These are phyloP conservation scores for Ochotona curzoniae DNA, from an alignment of 2,113 vertebrate species.

Conservation along the genomic window DNA sequence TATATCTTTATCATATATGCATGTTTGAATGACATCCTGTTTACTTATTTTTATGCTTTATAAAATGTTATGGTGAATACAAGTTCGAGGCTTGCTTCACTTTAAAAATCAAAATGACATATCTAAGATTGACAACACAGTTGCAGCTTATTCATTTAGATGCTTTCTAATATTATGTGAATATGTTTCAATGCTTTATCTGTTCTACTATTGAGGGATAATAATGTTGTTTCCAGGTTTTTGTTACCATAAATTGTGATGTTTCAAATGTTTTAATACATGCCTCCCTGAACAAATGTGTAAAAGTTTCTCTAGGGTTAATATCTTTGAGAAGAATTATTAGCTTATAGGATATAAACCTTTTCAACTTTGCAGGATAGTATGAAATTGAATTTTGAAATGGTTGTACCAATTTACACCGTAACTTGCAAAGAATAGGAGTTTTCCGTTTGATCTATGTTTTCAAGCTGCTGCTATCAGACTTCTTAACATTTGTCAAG, in stretches of 20 bases:
- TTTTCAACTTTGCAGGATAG: not conserved
- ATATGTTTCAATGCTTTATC: not conserved
- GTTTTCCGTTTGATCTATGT: not conserved
- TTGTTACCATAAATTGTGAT: not conserved
- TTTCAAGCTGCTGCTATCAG: not conserved
- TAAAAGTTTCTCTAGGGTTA: not conserved
- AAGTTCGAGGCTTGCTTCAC: not conserved
- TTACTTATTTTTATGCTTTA: not conserved
- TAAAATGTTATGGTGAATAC: not conserved
- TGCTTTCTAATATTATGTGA: not conserved
- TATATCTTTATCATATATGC: not conserved
- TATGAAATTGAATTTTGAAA: not conserved
- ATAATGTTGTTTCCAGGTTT: not conserved
- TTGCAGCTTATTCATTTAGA: not conserved
- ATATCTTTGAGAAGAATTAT: not conserved
- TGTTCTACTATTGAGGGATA: not conserved
- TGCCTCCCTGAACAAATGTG: not conserved
- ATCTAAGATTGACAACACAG: not conserved
- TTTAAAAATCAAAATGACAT: not conserved
- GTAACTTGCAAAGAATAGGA: not conserved
- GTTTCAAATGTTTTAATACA: not conserved
- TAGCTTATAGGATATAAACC: not conserved
- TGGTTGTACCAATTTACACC: not conserved
- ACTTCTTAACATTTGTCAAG: not conserved
- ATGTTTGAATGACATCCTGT: not conserved